phyloP scores from a whole-genome alignment of 2,888 invertebrate species.

The Agonum fuliginosum region DNA sequence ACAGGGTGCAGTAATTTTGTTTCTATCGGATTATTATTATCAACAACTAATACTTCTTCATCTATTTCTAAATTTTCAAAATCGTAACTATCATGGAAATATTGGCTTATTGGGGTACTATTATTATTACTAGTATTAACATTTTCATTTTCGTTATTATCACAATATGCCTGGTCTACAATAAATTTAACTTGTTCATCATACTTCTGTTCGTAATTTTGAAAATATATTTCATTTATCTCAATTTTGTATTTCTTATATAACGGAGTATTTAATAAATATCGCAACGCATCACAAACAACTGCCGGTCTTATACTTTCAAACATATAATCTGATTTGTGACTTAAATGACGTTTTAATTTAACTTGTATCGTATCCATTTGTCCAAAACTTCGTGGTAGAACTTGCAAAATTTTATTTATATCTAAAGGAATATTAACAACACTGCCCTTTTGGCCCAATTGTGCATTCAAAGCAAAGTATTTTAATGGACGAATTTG shows the following conservation, averaged over 20 bases:
- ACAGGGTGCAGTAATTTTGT: too few relatives aligned
- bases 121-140: neutral
- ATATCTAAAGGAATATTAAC: slow-evolving; percentile 67
- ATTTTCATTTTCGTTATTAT: neutral
- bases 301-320: too few relatives aligned
- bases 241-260: neutral
- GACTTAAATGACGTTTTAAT: too few relatives aligned
- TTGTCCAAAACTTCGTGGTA: slow-evolving; percentile 62
- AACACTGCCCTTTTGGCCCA: slow-evolving; percentile 66
- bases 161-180: neutral
- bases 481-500: slow-evolving; percentile 66
- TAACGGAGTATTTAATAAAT: neutral
- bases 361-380: too few relatives aligned
- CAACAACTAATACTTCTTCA: slow-evolving; percentile 62
- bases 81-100: slow-evolving; percentile 66
- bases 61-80: slow-evolving; percentile 62
- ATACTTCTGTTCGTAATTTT: too few relatives aligned
- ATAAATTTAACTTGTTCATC: neutral
- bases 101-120: slow-evolving; percentile 48
- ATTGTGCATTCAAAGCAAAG: slow-evolving; percentile 65
- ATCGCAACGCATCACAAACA: neutral
- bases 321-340: too few relatives aligned
- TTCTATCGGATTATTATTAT: too few relatives aligned
- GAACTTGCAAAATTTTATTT: slow-evolving; percentile 61
- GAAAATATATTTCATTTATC: too few relatives aligned